These are phyloP conservation scores for Holacanthella duospinosa DNA, from an alignment of 2,888 invertebrate species.

Conservation along the genomic window DNA sequence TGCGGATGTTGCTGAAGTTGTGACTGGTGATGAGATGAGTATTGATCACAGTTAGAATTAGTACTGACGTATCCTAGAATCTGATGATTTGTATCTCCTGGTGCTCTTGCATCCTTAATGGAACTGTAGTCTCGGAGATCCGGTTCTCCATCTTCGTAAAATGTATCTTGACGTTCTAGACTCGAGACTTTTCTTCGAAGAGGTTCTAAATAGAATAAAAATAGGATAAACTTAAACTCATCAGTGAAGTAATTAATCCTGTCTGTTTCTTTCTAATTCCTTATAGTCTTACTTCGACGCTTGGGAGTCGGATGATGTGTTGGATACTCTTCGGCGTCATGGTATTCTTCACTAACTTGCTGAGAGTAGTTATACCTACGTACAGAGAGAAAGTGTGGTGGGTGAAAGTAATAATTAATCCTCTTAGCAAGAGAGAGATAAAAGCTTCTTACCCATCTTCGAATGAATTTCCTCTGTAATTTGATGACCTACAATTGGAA, in stretches of 20 bases:
- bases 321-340: slow-evolving; percentile 35
- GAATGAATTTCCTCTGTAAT: background rate
- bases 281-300: slow-evolving; percentile 29
- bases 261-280: background rate
- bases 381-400: slow-evolving; percentile 9
- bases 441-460: background rate
- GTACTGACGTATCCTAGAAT: background rate
- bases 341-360: slow-evolving; percentile 33
- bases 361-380: background rate
- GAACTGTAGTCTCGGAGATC: slow-evolving; percentile 23
- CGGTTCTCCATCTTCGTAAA: slow-evolving; percentile 62
- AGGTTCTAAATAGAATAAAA: slow-evolving; percentile 21
- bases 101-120: too few species aligned
- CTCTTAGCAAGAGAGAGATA: background rate
- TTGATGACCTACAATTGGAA: background rate
- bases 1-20: slow-evolving; percentile 14
- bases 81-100: background rate
- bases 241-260: background rate
- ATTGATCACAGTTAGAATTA: background rate
- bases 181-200: slow-evolving; percentile 47
- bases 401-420: slow-evolving; percentile 9
- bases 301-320: slow-evolving; percentile 28
- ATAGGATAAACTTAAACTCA: too few species aligned
- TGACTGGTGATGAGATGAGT: slow-evolving; percentile 13
- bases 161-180: slow-evolving; percentile 65